Evolutionary conservation across 2,797 vertebrate genomes (phyloP).

Genomic region (Varecia variegata): DNA sequence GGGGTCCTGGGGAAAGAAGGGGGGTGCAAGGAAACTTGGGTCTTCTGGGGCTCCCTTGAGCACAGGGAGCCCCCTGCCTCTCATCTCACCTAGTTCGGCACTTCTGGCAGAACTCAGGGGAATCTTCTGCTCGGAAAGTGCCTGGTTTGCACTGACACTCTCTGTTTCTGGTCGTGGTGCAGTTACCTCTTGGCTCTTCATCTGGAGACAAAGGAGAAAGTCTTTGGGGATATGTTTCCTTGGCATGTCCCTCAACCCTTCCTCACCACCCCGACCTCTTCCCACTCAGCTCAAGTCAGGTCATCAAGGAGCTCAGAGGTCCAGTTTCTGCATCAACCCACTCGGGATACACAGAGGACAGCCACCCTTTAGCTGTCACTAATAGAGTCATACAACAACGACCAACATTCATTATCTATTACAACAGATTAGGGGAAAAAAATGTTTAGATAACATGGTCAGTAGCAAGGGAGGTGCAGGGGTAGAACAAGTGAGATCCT

Average conservation of each 20-base stretch:
- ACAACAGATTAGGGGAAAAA: not conserved
- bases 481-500: not conserved
- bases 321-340: not conserved
- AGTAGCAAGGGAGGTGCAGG: not conserved
- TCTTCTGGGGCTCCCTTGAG: not conserved
- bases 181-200: conserved; percentile 37
- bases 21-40: not conserved
- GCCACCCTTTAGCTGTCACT: not conserved
- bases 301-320: not conserved
- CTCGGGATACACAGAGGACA: accelerated
- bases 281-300: not conserved
- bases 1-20: not conserved
- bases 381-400: not conserved
- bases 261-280: not conserved
- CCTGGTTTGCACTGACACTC: conserved; percentile 74
- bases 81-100: conserved; percentile 53
- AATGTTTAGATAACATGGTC: not conserved
- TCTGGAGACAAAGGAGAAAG: conserved; percentile 53
- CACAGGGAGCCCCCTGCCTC: not conserved
- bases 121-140: conserved; percentile 53
- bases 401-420: not conserved
- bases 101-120: conserved; percentile 76
- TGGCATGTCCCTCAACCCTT: not conserved
- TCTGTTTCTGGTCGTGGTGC: not conserved
- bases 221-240: not conserved